Conservation (phyloP, 1,140 invertebrate species). For the Eupeodes corollae region DNA sequence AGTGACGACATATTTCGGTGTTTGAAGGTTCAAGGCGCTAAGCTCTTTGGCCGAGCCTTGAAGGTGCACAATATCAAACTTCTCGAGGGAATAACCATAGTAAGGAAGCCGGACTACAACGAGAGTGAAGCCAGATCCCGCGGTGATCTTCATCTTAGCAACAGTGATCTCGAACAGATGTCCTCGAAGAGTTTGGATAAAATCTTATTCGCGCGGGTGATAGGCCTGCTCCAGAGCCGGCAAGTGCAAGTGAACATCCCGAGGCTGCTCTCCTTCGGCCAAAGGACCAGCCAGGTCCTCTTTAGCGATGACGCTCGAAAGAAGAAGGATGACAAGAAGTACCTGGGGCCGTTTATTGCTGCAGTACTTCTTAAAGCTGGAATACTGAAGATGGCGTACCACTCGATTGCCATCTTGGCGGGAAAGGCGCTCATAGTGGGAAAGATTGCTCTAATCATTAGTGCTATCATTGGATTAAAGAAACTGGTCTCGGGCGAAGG, state of each 20-base stretch:
- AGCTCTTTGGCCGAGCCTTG: slow-evolving; percentile 49
- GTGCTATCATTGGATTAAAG: slow-evolving; percentile 63
- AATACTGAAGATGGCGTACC: slow-evolving; percentile 60
- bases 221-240: slow-evolving; percentile 48
- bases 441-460: slow-evolving; percentile 57
- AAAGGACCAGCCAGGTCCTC: slow-evolving; percentile 29
- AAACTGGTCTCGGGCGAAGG: slow-evolving; percentile 52
- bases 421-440: slow-evolving; percentile 52
- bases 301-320: slow-evolving; percentile 42
- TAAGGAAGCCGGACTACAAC: slow-evolving; percentile 27
- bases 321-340: slow-evolving; percentile 46
- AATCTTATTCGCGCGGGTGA: slow-evolving; percentile 44
- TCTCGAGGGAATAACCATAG: slow-evolving; percentile 47
- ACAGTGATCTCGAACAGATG: slow-evolving; percentile 42
- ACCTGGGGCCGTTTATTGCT: slow-evolving; percentile 46
- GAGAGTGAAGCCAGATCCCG: slow-evolving; percentile 1
- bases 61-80: slow-evolving; percentile 49
- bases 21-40: slow-evolving; percentile 53
- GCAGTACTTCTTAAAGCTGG: slow-evolving; percentile 54
- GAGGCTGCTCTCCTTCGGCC: slow-evolving; percentile 26
- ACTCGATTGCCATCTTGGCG: slow-evolving; percentile 58
- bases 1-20: slow-evolving; percentile 52
- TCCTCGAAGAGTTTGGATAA: slow-evolving; percentile 41
- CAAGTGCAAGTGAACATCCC: slow-evolving; percentile 47
- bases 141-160: slow-evolving; percentile 40